phyloP scores from a whole-genome alignment of 2,797 vertebrate genomes.

The Remorina albescens region DNA sequence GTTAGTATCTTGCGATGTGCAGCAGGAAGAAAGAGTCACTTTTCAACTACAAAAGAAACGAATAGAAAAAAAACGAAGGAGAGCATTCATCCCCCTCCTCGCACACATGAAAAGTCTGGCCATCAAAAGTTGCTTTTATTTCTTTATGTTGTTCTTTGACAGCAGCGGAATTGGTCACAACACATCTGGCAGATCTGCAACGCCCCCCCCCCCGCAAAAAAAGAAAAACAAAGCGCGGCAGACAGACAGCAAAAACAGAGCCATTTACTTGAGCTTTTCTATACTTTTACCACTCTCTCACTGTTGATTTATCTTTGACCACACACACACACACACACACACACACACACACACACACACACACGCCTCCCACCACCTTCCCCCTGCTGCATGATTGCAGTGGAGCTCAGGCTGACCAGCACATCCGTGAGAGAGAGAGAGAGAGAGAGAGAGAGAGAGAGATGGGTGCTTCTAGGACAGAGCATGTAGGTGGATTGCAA shows the following conservation, averaged over 20 bases:
- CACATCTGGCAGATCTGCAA: conserved; percentile 61
- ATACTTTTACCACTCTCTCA: conserved; percentile 53
- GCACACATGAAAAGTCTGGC: conserved; percentile 34
- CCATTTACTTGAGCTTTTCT: conserved; percentile 41
- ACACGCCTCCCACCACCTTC: conserved; percentile 65
- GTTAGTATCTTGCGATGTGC: conserved; percentile 8
- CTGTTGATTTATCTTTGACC: conserved; percentile 45
- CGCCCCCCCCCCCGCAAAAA: too few relatives aligned
- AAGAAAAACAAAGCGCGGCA: conserved; percentile 40
- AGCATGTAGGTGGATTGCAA: conserved; percentile 77
- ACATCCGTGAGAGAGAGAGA: conserved; percentile 55
- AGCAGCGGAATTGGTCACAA: conserved; percentile 27
- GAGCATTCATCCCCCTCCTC: conserved; percentile 6
- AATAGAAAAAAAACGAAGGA: conserved; percentile 16
- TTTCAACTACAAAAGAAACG: conserved; percentile 36
- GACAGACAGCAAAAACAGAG: conserved; percentile 39
- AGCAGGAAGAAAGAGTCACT: conserved; percentile 30
- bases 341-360: conserved; percentile 29
- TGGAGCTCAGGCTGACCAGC: conserved; percentile 50
- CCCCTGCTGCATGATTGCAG: conserved; percentile 62
- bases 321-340: conserved; percentile 16
- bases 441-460: conserved; percentile 53
- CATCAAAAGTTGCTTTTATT: conserved; percentile 46
- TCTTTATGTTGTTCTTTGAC: conserved; percentile 24
- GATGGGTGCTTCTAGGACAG: conserved; percentile 63